A percentile compares a stretch with the other conserved stretches of the same genome.
phyloP scores from a whole-genome alignment of 1,140 invertebrate species.

The Asobara japonica region DNA sequence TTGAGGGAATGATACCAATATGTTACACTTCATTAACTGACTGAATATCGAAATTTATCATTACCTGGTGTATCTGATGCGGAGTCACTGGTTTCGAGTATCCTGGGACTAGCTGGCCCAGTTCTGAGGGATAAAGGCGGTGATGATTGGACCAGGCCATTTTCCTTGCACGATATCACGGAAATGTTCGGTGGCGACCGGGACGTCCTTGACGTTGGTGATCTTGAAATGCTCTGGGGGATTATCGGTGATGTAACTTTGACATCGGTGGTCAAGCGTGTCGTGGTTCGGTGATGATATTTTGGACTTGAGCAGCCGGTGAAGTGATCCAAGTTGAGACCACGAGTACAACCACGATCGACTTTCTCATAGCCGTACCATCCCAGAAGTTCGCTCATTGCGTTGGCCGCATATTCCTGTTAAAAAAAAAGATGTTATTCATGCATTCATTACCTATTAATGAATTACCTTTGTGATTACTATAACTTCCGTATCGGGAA shows the following conservation, averaged over 20 bases:
- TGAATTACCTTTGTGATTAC: background rate
- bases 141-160: slow-evolving; percentile 34
- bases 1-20: no score
- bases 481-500: no score
- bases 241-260: background rate
- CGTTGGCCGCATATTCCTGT: slow-evolving; percentile 88
- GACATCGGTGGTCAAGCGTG: slow-evolving; percentile 10
- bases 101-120: slow-evolving; percentile 44
- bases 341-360: slow-evolving; percentile 65
- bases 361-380: slow-evolving; percentile 88
- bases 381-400: slow-evolving; percentile 89
- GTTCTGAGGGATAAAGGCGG: slow-evolving; percentile 44
- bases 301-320: slow-evolving; percentile 39
- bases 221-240: slow-evolving; percentile 34
- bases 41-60: background rate
- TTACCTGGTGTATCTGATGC: slow-evolving; percentile 52
- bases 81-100: slow-evolving; percentile 48
- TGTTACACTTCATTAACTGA: no score
- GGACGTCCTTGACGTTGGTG: slow-evolving; percentile 42
- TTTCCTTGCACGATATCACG: slow-evolving; percentile 37
- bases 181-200: slow-evolving; percentile 39
- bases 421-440: slow-evolving; percentile 46
- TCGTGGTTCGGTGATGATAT: slow-evolving; percentile 38
- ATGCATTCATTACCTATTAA: background rate
- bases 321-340: slow-evolving; percentile 55